phyloP scores from a whole-genome alignment of 1,140 invertebrate genomes.

The Drosophila virilis region DNA sequence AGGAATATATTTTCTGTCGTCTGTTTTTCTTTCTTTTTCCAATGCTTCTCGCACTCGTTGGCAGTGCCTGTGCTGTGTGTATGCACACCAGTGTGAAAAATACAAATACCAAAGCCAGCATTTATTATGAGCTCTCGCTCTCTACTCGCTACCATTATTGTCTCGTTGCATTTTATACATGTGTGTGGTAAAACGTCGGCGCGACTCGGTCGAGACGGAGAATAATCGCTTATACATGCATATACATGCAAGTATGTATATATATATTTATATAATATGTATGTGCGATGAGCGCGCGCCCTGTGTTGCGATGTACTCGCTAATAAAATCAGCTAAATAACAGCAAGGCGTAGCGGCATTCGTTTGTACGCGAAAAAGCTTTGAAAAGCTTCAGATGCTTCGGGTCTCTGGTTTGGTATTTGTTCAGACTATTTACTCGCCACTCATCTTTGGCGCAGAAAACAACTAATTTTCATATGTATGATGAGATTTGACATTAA shows the following conservation, averaged over 20 bases:
- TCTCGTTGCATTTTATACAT: conserved; percentile 28
- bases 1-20: conserved; percentile 80
- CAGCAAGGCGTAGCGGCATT: conserved; percentile 27
- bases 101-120: conserved; percentile 59
- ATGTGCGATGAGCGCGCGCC: conserved; percentile 12
- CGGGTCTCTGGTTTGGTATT: not conserved
- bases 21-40: conserved; percentile 84
- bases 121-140: conserved; percentile 43
- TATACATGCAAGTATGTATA: conserved; percentile 5
- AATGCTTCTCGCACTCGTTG: conserved; percentile 83
- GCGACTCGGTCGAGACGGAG: conserved; percentile 37
- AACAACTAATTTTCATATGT: conserved; percentile 52
- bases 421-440: conserved; percentile 30
- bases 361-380: conserved; percentile 46
- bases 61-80: conserved; percentile 64
- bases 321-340: conserved; percentile 27
- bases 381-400: conserved; percentile 38
- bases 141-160: conserved; percentile 41
- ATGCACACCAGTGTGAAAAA: conserved; percentile 63
- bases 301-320: conserved; percentile 50
- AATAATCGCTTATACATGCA: conserved; percentile 34
- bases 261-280: conserved; percentile 30
- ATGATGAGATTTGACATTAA: conserved; percentile 7
- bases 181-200: conserved; percentile 43
- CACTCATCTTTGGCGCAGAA: conserved; percentile 28